Evolutionary conservation across 2,113 vertebrate genomes (phyloP).

Genomic region (Tricholaema leucomelas): DNA sequence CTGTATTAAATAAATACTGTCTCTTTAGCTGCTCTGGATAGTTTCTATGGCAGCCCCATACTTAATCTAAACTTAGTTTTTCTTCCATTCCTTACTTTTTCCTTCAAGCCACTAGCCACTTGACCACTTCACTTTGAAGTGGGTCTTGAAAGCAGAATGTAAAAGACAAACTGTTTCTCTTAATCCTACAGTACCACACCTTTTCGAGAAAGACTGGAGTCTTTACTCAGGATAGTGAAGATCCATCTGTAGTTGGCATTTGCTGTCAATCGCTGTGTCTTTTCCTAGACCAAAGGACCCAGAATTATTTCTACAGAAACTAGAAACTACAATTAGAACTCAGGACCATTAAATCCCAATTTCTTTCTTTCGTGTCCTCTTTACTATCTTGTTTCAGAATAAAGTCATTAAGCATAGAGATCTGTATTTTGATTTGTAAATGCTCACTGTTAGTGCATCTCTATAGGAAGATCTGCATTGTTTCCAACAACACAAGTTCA

Average conservation of each 20-base stretch:
- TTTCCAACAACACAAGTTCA: background rate
- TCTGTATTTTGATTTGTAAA: background rate
- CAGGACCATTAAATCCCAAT: background rate
- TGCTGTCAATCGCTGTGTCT: background rate
- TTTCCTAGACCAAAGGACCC: background rate
- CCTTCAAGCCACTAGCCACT: background rate
- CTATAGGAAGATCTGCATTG: background rate
- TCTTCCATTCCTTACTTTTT: conserved; percentile 15
- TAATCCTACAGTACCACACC: background rate
- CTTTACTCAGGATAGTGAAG: background rate
- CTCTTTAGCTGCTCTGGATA: background rate
- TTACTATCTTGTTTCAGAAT: background rate
- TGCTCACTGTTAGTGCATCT: background rate
- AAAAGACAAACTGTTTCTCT: background rate
- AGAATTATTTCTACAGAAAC: background rate
- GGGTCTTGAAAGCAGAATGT: conserved; percentile 18
- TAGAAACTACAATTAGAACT: background rate
- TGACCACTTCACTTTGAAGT: conserved; percentile 15
- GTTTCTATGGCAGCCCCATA: conserved; percentile 21
- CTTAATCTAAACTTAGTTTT: background rate
- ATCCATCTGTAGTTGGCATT: background rate
- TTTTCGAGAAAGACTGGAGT: background rate
- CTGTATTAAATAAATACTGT: conserved; percentile 16
- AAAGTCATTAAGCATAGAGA: background rate
- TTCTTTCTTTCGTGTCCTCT: background rate